Percentiles rank a stretch among this genome's conserved stretches.
Conservation (phyloP, 2,113 vertebrate genomes). For the Malurus melanocephalus region DNA sequence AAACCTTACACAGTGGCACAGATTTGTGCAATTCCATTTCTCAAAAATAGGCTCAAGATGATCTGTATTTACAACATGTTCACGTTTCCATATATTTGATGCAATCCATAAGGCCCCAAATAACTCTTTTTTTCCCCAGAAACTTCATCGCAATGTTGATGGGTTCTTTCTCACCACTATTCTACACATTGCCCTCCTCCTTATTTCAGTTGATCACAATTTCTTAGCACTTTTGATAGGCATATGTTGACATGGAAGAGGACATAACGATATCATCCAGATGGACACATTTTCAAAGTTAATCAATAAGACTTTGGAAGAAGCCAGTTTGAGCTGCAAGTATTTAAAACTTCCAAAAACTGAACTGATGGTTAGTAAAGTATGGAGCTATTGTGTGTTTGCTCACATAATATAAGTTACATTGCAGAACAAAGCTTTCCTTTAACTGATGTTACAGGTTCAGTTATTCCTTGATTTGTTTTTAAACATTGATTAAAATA, state of each 20-base stretch:
- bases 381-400: background rate
- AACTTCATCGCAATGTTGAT: background rate
- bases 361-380: background rate
- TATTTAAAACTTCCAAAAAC: background rate
- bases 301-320: conserved; percentile 1
- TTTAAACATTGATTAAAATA: background rate
- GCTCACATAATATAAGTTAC: background rate
- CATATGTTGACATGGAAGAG: conserved; percentile 23
- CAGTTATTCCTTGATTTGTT: background rate
- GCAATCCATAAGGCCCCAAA: background rate
- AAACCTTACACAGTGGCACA: background rate
- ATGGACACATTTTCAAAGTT: conserved; percentile 36
- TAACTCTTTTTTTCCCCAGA: background rate
- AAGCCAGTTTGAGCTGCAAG: conserved; percentile 10
- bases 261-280: conserved; percentile 6
- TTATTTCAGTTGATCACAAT: conserved; percentile 14
- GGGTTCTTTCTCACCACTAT: background rate
- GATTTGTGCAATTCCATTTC: background rate
- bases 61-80: background rate
- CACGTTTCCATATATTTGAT: background rate
- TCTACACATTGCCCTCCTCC: background rate
- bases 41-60: background rate
- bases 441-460: background rate
- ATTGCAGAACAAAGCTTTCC: background rate
- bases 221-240: conserved; percentile 32